A percentile compares a stretch with the other conserved stretches of the same genome.
Conservation (phyloP, 2,797 vertebrate genomes). For the Acrossocheilus fasciatus region DNA sequence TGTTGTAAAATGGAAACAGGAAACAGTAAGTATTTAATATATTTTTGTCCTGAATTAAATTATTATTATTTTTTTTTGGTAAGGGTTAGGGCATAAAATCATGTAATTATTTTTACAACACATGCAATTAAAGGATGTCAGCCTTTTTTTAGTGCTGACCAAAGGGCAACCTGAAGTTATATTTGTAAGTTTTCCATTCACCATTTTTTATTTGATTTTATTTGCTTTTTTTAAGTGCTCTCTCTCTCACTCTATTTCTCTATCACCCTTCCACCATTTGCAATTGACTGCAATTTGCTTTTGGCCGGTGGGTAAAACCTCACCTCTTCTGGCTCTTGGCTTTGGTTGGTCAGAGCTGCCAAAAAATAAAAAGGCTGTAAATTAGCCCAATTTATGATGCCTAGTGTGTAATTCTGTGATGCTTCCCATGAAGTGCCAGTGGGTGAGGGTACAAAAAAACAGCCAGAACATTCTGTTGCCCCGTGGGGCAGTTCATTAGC, state of each 20-base stretch:
- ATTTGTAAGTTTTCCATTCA: background rate
- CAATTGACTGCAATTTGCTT: slow-evolving; percentile 41
- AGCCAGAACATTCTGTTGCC: slow-evolving; percentile 40
- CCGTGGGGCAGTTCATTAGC: slow-evolving; percentile 56
- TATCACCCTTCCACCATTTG: slow-evolving; percentile 22
- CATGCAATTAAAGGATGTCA: background rate
- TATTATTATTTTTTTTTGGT: background rate
- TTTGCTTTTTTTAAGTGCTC: background rate
- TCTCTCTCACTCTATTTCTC: background rate
- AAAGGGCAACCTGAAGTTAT: background rate
- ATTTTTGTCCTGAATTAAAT: background rate
- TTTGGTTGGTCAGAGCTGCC: slow-evolving; percentile 47
- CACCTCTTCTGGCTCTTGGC: slow-evolving; percentile 37
- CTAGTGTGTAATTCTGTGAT: slow-evolving; percentile 44
- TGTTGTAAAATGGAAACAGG: background rate
- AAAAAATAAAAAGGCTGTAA: slow-evolving; percentile 51
- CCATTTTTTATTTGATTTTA: background rate
- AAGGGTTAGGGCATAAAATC: background rate
- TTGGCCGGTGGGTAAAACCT: slow-evolving; percentile 43
- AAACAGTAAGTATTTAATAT: background rate
- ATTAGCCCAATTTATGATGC: slow-evolving; percentile 55
- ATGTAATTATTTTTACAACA: background rate
- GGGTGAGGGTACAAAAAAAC: slow-evolving; percentile 37
- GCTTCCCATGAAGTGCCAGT: slow-evolving; percentile 37
- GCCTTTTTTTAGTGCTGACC: background rate